phyloP scores from a whole-genome alignment of 2,797 vertebrate species.

The Yasuhikotakia modesta region DNA sequence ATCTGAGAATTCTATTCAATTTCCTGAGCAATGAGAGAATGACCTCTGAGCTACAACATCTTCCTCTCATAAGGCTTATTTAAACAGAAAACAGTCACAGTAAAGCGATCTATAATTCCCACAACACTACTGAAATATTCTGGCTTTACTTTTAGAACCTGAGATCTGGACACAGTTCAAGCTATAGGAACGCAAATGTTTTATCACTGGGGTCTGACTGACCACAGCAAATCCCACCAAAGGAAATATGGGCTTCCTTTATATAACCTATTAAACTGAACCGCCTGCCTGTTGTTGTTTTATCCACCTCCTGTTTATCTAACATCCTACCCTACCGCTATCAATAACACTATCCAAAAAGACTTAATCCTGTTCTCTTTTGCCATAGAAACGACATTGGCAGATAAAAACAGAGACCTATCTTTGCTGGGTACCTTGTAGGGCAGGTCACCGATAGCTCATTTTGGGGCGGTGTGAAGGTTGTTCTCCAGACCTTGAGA shows the following conservation, averaged over 20 bases:
- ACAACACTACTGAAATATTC: background rate
- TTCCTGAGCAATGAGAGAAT: background rate
- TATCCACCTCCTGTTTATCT: constrained; percentile 51
- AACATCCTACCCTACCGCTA: constrained; percentile 50
- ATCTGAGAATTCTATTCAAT: background rate
- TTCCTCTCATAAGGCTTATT: background rate
- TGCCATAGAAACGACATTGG: constrained; percentile 64
- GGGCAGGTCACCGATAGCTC: constrained; percentile 51
- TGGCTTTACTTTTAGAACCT: background rate
- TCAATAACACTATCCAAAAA: constrained; percentile 47
- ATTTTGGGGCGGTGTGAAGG: constrained; percentile 48
- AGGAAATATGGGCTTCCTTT: constrained; percentile 48
- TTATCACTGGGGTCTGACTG: constrained; percentile 26
- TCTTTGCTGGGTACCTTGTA: constrained; percentile 25
- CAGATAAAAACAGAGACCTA: constrained; percentile 44
- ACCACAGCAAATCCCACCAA: constrained; percentile 12
- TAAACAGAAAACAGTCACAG: too few species aligned
- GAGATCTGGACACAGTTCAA: constrained; percentile 5
- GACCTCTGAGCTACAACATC: background rate
- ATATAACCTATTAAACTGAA: constrained; percentile 49
- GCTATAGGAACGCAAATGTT: constrained; percentile 13
- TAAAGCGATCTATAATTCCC: background rate
- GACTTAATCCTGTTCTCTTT: constrained; percentile 52
- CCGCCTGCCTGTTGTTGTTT: constrained; percentile 31
- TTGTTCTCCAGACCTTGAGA: constrained; percentile 40